phyloP scores from a whole-genome alignment of 2,888 invertebrate species.

The Deroplatys truncata region DNA sequence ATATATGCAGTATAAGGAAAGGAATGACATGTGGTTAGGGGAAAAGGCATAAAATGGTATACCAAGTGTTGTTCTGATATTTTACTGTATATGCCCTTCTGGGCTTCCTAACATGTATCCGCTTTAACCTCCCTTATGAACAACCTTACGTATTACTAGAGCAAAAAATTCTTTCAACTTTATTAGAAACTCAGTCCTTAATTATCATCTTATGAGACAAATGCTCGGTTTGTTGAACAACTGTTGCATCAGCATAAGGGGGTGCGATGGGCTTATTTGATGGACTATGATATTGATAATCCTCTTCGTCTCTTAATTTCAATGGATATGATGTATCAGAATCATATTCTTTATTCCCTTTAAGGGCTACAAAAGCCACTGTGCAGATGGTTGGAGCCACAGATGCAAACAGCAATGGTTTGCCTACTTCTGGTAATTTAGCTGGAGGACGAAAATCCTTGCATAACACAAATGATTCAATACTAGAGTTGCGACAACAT shows the following conservation, averaged over 20 bases:
- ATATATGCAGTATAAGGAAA: too few relatives aligned
- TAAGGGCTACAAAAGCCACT: not conserved
- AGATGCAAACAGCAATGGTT: not conserved
- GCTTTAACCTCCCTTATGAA: too few relatives aligned
- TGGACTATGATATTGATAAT: not conserved
- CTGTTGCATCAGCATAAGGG: not conserved
- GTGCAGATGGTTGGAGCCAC: not conserved
- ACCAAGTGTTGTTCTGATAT: too few relatives aligned
- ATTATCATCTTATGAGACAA: not conserved
- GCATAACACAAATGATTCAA: slow-evolving; percentile 96
- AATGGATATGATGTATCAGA: not conserved
- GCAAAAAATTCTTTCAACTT: too few relatives aligned
- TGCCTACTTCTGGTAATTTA: not conserved
- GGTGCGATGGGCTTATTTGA: not conserved
- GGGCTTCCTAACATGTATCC: too few relatives aligned
- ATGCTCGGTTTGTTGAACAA: not conserved
- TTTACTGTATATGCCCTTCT: too few relatives aligned
- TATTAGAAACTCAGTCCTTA: too few relatives aligned
- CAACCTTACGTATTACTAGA: too few relatives aligned
- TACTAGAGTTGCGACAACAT: slow-evolving; percentile 94
- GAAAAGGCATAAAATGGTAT: too few relatives aligned
- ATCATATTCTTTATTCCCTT: not conserved
- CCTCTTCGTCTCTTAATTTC: not conserved
- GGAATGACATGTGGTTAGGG: too few relatives aligned
- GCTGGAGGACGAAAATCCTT: slow-evolving; percentile 77